Percentiles rank a stretch among this genome's conserved stretches.
phyloP scores from a whole-genome alignment of 2,113 vertebrate genomes.

The Dicentrarchus labrax region DNA sequence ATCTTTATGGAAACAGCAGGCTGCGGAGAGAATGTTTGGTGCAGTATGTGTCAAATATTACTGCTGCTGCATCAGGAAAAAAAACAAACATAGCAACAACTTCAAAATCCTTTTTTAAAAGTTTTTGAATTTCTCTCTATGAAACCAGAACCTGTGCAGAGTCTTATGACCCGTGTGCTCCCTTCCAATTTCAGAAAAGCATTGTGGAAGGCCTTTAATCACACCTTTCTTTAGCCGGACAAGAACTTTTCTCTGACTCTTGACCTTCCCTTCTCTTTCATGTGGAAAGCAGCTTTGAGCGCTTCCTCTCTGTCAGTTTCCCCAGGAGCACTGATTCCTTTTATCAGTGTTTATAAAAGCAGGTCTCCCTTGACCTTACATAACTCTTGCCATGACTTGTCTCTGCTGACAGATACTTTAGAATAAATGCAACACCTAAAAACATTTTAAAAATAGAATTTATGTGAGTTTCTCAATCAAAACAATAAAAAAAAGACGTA shows the following conservation, averaged over 20 bases:
- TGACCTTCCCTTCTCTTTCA: constrained; percentile 36
- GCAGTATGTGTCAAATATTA: constrained; percentile 13
- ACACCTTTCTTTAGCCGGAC: constrained; percentile 23
- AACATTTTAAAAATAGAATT: not conserved
- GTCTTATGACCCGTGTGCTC: not conserved
- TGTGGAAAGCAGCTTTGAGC: constrained; percentile 44
- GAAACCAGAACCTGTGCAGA: not conserved
- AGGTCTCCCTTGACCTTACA: constrained; percentile 18
- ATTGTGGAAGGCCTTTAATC: constrained; percentile 44
- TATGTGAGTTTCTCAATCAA: too few relatives aligned
- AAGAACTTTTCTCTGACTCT: constrained; percentile 27
- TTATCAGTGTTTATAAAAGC: constrained; percentile 39
- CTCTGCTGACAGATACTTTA: not conserved
- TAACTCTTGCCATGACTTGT: not conserved
- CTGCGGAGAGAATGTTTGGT: not conserved
- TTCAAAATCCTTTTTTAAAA: not conserved
- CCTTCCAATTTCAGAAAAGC: constrained; percentile 1
- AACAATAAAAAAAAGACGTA: too few relatives aligned
- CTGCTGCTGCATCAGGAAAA: not conserved
- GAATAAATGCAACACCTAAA: not conserved
- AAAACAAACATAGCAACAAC: not conserved
- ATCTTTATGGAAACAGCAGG: not conserved
- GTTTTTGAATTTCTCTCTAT: not conserved
- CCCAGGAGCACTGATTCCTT: not conserved
- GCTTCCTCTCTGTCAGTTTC: not conserved